Percentiles rank a stretch among this genome's conserved stretches.
These are phyloP conservation scores for Bradypodion pumilum DNA, from an alignment of 2,797 vertebrate genomes.

Conservation along the genomic window DNA sequence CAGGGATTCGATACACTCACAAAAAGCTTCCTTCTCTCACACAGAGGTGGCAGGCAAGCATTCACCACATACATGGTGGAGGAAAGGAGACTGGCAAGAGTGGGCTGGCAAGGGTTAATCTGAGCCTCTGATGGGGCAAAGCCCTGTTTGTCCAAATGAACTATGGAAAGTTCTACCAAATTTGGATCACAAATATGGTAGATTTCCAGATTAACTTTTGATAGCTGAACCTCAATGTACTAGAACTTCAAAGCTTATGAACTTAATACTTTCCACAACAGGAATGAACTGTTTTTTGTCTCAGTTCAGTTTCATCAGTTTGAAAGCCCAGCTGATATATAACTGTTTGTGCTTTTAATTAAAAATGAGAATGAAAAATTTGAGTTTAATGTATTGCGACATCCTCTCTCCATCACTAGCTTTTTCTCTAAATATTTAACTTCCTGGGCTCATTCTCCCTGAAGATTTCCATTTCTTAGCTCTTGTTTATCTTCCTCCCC, in stretches of 20 bases:
- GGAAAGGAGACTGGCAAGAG: no score
- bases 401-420: not conserved
- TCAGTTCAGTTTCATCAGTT: not conserved
- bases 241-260: not conserved
- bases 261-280: not conserved
- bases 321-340: slow-evolving; percentile 1
- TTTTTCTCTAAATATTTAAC: slow-evolving; percentile 22
- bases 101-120: no score
- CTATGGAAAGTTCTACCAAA: not conserved
- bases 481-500: not conserved
- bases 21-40: no score
- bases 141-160: no score
- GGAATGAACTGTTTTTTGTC: slow-evolving; percentile 6
- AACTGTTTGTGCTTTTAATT: slow-evolving; percentile 15
- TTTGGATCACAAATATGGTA: not conserved
- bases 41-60: no score
- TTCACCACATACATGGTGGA: no score
- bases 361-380: slow-evolving; percentile 8
- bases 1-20: no score
- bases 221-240: not conserved
- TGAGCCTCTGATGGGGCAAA: no score
- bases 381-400: slow-evolving; percentile 13
- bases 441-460: not conserved
- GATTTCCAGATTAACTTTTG: not conserved
- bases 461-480: not conserved